phyloP scores from a whole-genome alignment of 2,113 vertebrate species.

The Acanthochromis polyacanthus region DNA sequence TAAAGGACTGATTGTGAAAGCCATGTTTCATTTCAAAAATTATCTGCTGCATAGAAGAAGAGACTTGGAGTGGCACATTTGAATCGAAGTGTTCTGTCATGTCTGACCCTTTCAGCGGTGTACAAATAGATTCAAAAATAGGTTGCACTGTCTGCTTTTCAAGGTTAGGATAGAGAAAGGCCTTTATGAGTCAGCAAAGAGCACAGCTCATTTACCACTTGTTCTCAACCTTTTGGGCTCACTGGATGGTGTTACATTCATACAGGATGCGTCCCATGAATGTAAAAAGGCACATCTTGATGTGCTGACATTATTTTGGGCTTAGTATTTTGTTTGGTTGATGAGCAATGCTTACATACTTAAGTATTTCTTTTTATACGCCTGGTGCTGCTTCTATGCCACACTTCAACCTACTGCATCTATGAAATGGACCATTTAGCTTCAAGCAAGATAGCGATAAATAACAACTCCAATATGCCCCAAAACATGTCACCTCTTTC shows the following conservation, averaged over 20 bases:
- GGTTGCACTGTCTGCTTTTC: slow-evolving; percentile 58
- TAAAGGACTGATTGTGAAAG: slow-evolving; percentile 66
- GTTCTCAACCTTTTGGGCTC: slow-evolving; percentile 34
- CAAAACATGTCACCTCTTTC: background rate
- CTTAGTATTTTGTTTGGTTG: background rate
- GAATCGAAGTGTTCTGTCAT: slow-evolving; percentile 62
- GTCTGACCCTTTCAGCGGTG: slow-evolving; percentile 44
- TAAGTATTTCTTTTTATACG: background rate
- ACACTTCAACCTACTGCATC: background rate
- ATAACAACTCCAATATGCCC: background rate
- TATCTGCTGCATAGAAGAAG: slow-evolving; percentile 22
- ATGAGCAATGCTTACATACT: background rate
- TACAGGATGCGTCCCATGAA: background rate
- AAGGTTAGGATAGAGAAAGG: slow-evolving; percentile 55
- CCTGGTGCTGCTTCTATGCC: background rate
- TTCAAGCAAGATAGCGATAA: background rate
- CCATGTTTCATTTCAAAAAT: slow-evolving; percentile 55
- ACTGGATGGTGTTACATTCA: background rate
- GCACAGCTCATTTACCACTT: slow-evolving; percentile 42
- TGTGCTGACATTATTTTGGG: background rate
- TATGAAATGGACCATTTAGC: background rate
- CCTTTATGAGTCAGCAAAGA: slow-evolving; percentile 61
- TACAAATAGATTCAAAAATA: slow-evolving; percentile 64
- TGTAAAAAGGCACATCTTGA: slow-evolving; percentile 4
- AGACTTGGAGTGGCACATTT: slow-evolving; percentile 54